Evolutionary conservation across 2,797 vertebrate genomes (phyloP), one percentile per base, ranked within the genome.

Genomic region (Gallinago solitaria): DNA sequence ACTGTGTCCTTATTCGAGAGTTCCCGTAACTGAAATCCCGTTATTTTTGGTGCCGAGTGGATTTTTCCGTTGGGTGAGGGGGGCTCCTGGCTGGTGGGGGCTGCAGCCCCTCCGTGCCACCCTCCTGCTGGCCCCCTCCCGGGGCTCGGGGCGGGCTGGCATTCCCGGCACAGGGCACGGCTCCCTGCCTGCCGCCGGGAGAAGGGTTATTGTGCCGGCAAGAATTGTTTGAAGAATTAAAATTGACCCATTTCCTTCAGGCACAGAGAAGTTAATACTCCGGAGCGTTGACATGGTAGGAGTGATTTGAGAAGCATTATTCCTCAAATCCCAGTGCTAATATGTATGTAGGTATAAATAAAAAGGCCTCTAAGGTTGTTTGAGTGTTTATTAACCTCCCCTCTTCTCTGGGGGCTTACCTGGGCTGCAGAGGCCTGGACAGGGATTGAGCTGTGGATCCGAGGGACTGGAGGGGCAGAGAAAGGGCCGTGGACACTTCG

Each of bases 181-280:
- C 90, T 80, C 80, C 5, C 85, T 91, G 10, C 82, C 95, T 92
- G 78, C 33, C 68, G 75, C 88, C 69, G 23, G 51, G 23, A 95
- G 93, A 95, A 70, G 79, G 83, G 71, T 93, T 95, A 53, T 88
- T 97, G 93, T 96, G 93, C 86, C 33, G 3, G 57, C 47, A 77
- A 74, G 81, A 95, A 89, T 93, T 93, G 94, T 97, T 95, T 91
- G 93, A 96, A 89, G 95, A 97, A 89, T 95, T 95, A 90, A 97
- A 96, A 97, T 85, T 87, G 96, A 96, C 95, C 95, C 78, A 24
- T 89, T 96, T 97, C 96, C 96, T 96, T 95, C 64, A 92, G 97
- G 95, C 78, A 57, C 59, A 21, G 74, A n/a, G 59, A 75, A 93
- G 81, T 84, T 89, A 94, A 90, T 95, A 50, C 88, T 84, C 80